Conservation (phyloP, 2,797 vertebrate species). For the Salarias fasciatus region DNA sequence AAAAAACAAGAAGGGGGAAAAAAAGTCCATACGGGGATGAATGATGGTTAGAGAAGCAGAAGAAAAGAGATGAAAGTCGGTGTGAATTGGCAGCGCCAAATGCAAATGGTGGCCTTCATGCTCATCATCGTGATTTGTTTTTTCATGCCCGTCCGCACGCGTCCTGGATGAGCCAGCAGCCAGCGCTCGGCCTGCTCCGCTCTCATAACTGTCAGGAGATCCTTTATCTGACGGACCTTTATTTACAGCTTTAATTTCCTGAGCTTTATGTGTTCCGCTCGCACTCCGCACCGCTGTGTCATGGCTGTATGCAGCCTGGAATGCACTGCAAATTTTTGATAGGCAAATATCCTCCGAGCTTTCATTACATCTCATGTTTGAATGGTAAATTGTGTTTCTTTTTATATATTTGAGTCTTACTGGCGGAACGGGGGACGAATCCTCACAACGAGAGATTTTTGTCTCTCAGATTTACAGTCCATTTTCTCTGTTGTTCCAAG, state of each 20-base stretch:
- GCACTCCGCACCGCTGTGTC: constrained; percentile 60
- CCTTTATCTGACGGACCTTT: constrained; percentile 82
- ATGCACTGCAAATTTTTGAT: constrained; percentile 77
- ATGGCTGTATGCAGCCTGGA: constrained; percentile 68
- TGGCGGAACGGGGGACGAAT: constrained; percentile 23
- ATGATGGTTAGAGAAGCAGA: constrained; percentile 39
- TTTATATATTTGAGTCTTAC: constrained; percentile 40
- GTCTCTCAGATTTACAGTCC: constrained; percentile 46
- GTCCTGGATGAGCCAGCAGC: constrained; percentile 75
- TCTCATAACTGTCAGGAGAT: constrained; percentile 84
- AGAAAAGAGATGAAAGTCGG: constrained; percentile 52
- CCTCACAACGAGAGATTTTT: constrained; percentile 36
- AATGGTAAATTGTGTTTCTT: constrained; percentile 50
- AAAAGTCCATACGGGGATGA: constrained; percentile 37
- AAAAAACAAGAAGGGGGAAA: constrained; percentile 8
- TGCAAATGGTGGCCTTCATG: constrained; percentile 81
- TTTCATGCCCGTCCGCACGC: constrained; percentile 78
- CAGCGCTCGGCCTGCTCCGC: constrained; percentile 72
- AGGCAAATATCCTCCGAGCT: constrained; percentile 65
- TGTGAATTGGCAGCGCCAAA: constrained; percentile 66
- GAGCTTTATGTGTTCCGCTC: constrained; percentile 79
- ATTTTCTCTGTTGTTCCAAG: constrained; percentile 32
- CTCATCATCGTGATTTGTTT: constrained; percentile 82
- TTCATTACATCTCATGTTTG: constrained; percentile 64
- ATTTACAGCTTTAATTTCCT: constrained; percentile 89